Evolutionary conservation across 1,140 invertebrate genomes (phyloP), one percentile per base, ranked within the genome.

Genomic region (roundworm (Caenorhabditis elegans)): DNA sequence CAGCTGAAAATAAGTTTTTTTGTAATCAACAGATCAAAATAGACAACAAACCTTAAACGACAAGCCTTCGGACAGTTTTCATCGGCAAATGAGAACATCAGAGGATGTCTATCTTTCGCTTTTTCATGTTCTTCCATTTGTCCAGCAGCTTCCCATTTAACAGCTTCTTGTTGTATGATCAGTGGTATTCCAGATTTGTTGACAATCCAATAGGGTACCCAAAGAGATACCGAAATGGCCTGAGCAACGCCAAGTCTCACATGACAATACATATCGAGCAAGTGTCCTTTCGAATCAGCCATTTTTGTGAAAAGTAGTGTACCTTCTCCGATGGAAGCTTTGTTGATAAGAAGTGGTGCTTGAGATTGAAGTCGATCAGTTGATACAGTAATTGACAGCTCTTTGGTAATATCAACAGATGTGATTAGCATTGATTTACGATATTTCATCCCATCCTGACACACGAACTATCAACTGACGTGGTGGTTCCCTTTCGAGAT

Each of bases 91-190:
- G 94, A 95, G 90, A 98, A 98, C 60, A 98, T 92, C 13, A 98
- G 91, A n/a, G 97, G 97, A 46, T 94, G 93, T 26, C 96, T 93
- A 93, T 95, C 94, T 85, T 96, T 92, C 0, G 96, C 96, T 65
- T 94, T 85, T 91, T 98, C 97, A 88, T 98, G 95, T 90, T 98
- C 96, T 76, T 94, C 93, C 90, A 94, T 95, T 91, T 99, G 97
- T 11, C 96, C 97, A 3, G 96, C 95, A 75, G 94, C 93, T 87
- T 95, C 94, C 24, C 85, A 77, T 43, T 87, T 93, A 10, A 95
- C 49, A 13, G 85, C 95, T 90, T 97, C 95, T 91, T 98, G 96
- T 87, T 93, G 93, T 89, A 97, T 96, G 24, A 98, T 93, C n/a
- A 98, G 90, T 0, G 96, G 96, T 47, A 98, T 91, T 6, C 96